A percentile compares a stretch with the other conserved stretches of the same genome.
Conservation (phyloP, 2,113 vertebrate species). For the Alosa alosa region DNA sequence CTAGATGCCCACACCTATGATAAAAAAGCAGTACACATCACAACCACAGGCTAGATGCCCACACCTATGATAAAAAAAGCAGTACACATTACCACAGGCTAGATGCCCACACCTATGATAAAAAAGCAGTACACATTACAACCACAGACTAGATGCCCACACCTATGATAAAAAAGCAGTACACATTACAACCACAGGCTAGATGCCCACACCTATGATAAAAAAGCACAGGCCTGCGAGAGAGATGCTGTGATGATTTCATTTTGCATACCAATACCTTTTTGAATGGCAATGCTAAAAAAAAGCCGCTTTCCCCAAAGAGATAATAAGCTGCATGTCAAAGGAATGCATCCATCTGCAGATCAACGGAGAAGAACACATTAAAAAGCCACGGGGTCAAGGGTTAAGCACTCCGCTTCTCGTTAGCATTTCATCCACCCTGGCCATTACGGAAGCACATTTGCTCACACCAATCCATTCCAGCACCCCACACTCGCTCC, state of each 20-base stretch:
- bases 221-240: not conserved
- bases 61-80: no score
- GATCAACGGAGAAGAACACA: conserved; percentile 5
- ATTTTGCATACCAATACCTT: conserved; percentile 11
- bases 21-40: no score
- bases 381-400: conserved; percentile 14
- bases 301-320: not conserved
- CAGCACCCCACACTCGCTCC: not conserved
- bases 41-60: no score
- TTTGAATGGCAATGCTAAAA: conserved; percentile 26
- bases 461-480: not conserved
- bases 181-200: not conserved
- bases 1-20: not conserved
- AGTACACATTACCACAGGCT: not conserved
- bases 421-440: conserved; percentile 31
- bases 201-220: no score
- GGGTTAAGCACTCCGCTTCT: conserved; percentile 36
- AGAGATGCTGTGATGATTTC: not conserved
- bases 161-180: not conserved
- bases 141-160: not conserved
- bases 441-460: conserved; percentile 25
- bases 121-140: not conserved
- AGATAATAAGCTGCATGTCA: conserved; percentile 31
- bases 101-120: not conserved
- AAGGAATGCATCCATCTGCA: conserved; percentile 8